phyloP scores from a whole-genome alignment of 2,113 vertebrate species.

The Tetrax tetrax region DNA sequence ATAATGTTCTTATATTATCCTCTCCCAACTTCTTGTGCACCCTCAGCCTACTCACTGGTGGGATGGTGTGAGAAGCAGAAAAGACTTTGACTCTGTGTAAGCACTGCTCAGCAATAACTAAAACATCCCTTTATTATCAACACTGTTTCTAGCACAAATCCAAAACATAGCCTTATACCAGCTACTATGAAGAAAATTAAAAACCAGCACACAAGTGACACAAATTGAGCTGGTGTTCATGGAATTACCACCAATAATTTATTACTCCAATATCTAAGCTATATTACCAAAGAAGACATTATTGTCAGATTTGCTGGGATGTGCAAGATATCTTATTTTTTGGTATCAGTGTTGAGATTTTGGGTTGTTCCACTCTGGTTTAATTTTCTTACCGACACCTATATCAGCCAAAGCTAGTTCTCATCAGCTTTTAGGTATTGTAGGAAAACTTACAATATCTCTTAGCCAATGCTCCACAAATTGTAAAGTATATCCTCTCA shows the following conservation, averaged over 20 bases:
- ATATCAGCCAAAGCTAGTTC: not conserved
- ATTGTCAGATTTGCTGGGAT: not conserved
- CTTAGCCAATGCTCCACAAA: not conserved
- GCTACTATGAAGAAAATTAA: too few species aligned
- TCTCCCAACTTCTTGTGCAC: too few species aligned
- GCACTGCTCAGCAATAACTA: too few species aligned
- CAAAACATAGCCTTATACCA: too few species aligned
- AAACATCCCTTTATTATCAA: too few species aligned
- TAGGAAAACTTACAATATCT: not conserved
- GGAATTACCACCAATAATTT: not conserved
- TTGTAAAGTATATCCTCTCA: not conserved
- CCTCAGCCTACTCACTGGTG: too few species aligned
- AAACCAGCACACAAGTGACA: not conserved
- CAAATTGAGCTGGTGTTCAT: not conserved
- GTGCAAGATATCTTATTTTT: not conserved
- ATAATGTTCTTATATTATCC: not conserved
- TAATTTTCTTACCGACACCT: not conserved
- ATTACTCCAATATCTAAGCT: not conserved
- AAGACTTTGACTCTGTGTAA: too few species aligned
- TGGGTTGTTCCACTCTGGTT: not conserved
- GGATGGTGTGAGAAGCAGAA: too few species aligned
- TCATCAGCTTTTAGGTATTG: not conserved
- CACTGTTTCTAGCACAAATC: too few species aligned
- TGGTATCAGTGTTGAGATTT: not conserved
- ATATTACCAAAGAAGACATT: not conserved